Conservation (phyloP, 2,797 vertebrate species). For the Microhierax caerulescens region DNA sequence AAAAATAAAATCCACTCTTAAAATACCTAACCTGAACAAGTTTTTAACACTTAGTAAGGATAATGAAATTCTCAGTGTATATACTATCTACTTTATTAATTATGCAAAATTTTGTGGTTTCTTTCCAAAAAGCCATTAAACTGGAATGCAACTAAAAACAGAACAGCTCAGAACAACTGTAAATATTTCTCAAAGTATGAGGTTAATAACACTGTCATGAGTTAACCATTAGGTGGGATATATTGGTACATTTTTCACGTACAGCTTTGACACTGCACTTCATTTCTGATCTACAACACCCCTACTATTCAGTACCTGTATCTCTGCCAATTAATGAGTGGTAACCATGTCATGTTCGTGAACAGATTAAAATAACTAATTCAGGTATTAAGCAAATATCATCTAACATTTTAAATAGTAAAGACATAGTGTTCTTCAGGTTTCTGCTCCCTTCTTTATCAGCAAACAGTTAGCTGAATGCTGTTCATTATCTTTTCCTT, state of each 20-base stretch:
- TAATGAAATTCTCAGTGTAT: neutral
- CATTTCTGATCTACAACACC: neutral
- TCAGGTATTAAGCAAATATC: neutral
- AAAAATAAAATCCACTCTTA: neutral
- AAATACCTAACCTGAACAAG: neutral
- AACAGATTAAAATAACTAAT: neutral
- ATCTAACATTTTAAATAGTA: neutral
- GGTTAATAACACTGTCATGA: neutral
- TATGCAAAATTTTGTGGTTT: neutral
- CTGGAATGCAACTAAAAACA: neutral
- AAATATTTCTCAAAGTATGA: neutral
- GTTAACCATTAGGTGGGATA: neutral
- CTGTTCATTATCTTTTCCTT: neutral
- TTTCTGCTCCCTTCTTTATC: neutral
- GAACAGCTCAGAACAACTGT: neutral
- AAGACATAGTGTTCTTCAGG: neutral
- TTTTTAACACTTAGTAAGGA: neutral
- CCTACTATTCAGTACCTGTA: neutral
- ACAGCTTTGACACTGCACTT: neutral
- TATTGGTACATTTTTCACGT: neutral
- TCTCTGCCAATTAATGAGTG: neutral
- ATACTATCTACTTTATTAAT: neutral
- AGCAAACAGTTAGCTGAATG: neutral
- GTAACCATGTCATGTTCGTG: neutral
- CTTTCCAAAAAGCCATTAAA: neutral